phyloP scores from a whole-genome alignment of 2,888 invertebrate species.

The Eristalis arbustorum region DNA sequence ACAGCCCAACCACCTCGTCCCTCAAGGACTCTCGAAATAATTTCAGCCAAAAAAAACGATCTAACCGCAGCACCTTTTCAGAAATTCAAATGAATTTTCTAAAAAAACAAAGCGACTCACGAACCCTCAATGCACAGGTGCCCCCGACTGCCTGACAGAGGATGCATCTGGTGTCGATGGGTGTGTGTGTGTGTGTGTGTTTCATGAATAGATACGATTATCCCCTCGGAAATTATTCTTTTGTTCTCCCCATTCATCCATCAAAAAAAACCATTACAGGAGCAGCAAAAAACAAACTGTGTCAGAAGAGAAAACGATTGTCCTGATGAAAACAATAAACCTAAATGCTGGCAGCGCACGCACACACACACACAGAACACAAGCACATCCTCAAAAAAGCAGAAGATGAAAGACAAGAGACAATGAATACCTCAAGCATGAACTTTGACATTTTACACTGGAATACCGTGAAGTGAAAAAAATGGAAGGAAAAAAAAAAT shows the following conservation, averaged over 20 bases:
- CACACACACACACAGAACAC: not conserved
- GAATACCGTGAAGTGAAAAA: conserved; percentile 2
- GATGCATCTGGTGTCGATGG: not conserved
- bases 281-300: conserved; percentile 24
- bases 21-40: conserved; percentile 12
- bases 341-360: conserved; percentile 17
- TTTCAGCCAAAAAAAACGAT: conserved; percentile 7
- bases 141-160: not conserved
- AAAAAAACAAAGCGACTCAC: not conserved
- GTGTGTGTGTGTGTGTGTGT: not conserved
- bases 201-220: conserved; percentile 9
- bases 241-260: conserved; percentile 49
- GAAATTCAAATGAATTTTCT: conserved; percentile 22
- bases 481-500: conserved; percentile 23
- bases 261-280: conserved; percentile 51
- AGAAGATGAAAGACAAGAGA: conserved; percentile 32
- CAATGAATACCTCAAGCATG: conserved; percentile 48
- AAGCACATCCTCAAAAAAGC: not conserved
- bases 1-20: not conserved
- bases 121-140: not conserved
- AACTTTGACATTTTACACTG: conserved; percentile 66
- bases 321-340: conserved; percentile 44
- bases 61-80: conserved; percentile 1
- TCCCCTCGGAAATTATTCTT: conserved; percentile 26
- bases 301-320: conserved; percentile 25